Conservation (phyloP, 2,888 invertebrate genomes). For the Drosophila nr. fundita region DNA sequence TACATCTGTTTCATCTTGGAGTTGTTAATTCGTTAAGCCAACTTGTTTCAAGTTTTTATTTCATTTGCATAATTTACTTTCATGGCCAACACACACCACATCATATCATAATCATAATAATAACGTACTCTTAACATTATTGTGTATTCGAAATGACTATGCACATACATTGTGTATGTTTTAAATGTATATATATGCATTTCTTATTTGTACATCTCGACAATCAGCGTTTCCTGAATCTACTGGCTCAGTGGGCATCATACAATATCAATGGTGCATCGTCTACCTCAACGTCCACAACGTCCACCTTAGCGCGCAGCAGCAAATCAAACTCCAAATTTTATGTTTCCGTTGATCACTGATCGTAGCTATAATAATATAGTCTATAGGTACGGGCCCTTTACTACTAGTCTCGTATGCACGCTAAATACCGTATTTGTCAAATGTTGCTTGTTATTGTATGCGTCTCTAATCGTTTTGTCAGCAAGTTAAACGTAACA, state of each 20-base stretch:
- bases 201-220: conserved; percentile 20
- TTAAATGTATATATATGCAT: conserved; percentile 10
- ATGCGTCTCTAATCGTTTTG: conserved; percentile 16
- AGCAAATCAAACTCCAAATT: conserved; percentile 85
- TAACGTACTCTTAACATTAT: neutral
- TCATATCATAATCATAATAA: conserved; percentile 6
- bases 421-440: conserved; percentile 29
- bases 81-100: conserved; percentile 71
- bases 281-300: conserved; percentile 65
- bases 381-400: conserved; percentile 38
- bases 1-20: neutral
- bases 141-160: conserved; percentile 3
- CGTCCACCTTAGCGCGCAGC: conserved; percentile 80
- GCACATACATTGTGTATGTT: conserved; percentile 12
- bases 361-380: conserved; percentile 29
- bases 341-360: conserved; percentile 84
- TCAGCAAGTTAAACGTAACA: conserved; percentile 7
- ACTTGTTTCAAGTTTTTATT: conserved; percentile 54
- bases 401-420: conserved; percentile 11
- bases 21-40: neutral
- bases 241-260: conserved; percentile 83
- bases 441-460: conserved; percentile 26
- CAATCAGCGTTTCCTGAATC: conserved; percentile 82
- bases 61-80: conserved; percentile 81
- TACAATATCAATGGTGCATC: conserved; percentile 77